phyloP scores from a whole-genome alignment of 1,140 invertebrate genomes.

The Kradibia gibbosae region DNA sequence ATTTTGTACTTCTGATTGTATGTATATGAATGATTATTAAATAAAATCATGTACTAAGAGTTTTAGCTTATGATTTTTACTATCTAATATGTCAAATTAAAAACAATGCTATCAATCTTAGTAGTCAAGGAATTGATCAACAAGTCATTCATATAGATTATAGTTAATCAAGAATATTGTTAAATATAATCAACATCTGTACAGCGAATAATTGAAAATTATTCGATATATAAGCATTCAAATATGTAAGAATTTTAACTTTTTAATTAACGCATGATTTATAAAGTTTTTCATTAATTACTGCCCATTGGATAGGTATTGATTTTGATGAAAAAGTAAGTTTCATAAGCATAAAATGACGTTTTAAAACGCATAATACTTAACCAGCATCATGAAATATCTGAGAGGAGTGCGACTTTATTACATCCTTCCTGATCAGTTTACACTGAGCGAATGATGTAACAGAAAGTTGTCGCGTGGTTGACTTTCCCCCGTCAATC shows the following conservation, averaged over 20 bases:
- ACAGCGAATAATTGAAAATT: not conserved
- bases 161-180: too few relatives aligned
- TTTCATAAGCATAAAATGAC: conserved; percentile 6
- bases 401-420: not conserved
- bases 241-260: too few relatives aligned
- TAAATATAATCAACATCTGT: not conserved
- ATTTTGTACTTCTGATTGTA: not conserved
- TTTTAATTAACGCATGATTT: not conserved
- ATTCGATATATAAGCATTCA: not conserved
- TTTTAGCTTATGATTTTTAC: not conserved
- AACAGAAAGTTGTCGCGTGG: conserved; percentile 42
- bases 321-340: not conserved
- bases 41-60: not conserved
- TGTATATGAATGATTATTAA: not conserved
- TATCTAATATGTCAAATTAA: not conserved
- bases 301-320: not conserved
- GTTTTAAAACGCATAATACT: conserved; percentile 1
- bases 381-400: not conserved
- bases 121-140: not conserved
- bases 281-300: not conserved
- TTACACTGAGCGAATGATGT: conserved; percentile 49
- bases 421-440: conserved; percentile 49
- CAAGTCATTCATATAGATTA: too few relatives aligned
- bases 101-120: not conserved
- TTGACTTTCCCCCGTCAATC: conserved; percentile 61